A percentile compares a stretch with the other conserved stretches of the same genome.
Evolutionary conservation across 2,113 vertebrate species (phyloP).

Genomic region (Tupaia tana): DNA sequence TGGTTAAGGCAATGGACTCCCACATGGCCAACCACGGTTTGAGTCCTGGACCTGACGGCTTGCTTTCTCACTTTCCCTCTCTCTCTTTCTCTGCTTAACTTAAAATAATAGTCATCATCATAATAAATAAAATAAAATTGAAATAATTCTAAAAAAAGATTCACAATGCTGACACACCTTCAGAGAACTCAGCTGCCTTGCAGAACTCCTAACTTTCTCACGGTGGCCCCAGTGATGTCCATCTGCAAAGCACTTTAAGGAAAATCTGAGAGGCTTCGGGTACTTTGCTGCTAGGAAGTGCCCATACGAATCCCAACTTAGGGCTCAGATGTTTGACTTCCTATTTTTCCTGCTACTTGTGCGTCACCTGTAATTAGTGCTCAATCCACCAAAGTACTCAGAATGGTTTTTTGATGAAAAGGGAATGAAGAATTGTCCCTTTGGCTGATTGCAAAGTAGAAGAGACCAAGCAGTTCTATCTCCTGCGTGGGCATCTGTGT

Average conservation of each 20-base stretch:
- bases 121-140: too few species aligned
- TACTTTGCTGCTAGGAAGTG: conserved; percentile 44
- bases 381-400: conserved; percentile 23
- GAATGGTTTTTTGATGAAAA: conserved; percentile 65
- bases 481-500: neutral
- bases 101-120: too few species aligned
- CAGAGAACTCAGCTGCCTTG: neutral
- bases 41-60: too few species aligned
- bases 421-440: neutral
- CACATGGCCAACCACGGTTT: too few species aligned
- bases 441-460: neutral
- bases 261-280: neutral
- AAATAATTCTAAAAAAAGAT: too few species aligned
- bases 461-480: neutral
- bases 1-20: too few species aligned
- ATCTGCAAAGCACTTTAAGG: conserved; percentile 40
- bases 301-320: conserved; percentile 38
- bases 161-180: neutral
- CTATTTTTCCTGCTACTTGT: conserved; percentile 68
- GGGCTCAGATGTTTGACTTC: conserved; percentile 66
- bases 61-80: too few species aligned
- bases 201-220: neutral
- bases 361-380: conserved; percentile 65
- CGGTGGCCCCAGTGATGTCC: neutral
- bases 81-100: too few species aligned